Conservation (phyloP, 2,888 invertebrate species). For the Stenurella melanura region DNA sequence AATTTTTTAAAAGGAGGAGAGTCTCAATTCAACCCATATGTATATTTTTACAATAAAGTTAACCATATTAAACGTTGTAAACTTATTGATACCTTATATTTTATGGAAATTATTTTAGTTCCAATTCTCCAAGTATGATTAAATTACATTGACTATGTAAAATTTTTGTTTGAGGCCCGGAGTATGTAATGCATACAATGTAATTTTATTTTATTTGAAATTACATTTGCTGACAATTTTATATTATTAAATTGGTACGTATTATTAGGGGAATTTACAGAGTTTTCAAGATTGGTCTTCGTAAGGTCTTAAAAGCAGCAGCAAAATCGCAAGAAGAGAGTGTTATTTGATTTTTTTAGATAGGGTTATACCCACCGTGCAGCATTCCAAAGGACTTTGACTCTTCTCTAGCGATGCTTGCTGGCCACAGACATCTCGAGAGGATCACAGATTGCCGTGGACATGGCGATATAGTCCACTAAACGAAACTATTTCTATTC, state of each 20-base stretch:
- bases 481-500: slow-evolving; percentile 3
- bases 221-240: not conserved
- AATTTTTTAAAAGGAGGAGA: too few relatives aligned
- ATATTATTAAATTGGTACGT: not conserved
- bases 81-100: too few relatives aligned
- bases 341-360: slow-evolving; percentile 57
- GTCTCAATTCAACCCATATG: too few relatives aligned
- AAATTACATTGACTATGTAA: not conserved
- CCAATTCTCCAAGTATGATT: not conserved
- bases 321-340: slow-evolving; percentile 46
- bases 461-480: slow-evolving; percentile 4
- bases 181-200: not conserved
- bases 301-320: slow-evolving; percentile 36
- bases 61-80: too few relatives aligned
- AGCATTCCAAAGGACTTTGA: slow-evolving; percentile 66
- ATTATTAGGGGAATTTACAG: slow-evolving; percentile 1
- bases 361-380: slow-evolving; percentile 63
- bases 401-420: slow-evolving; percentile 51
- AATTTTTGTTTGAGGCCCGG: not conserved
- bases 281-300: slow-evolving; percentile 8
- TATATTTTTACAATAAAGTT: too few relatives aligned
- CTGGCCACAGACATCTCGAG: slow-evolving; percentile 32
- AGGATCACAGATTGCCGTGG: slow-evolving; percentile 17
- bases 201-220: not conserved
- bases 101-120: not conserved